Base-by-base conservation (phyloP, 2,888 invertebrate genomes). In the Hirudinaria manillensis region DNA sequence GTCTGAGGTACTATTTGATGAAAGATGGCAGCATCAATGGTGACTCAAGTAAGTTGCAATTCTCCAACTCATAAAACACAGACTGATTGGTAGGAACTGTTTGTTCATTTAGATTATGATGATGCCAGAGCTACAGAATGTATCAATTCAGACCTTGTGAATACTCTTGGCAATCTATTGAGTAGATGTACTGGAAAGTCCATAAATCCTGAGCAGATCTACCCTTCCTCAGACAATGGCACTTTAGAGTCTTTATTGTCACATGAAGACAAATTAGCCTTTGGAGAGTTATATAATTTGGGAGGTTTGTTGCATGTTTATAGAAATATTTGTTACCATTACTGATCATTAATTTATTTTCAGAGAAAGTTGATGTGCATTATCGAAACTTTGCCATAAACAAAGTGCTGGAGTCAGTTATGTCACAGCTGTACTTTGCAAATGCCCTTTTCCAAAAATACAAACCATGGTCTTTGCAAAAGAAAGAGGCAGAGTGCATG, bases 161-260 rank as follows among this genome's bases (percentile, higher is more conserved):
- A 96, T 85, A 93, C 92, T 0, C 85, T 96, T 27, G 97, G 96
- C 34, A 98, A 98, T 88, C 88, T 98, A 73, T 87, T 93, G 77
- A 91, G 89, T 75, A 89, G 97, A 27, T 92, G 91, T 82, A 90
- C 91, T 79, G 91, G 92, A 27, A 87, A 87, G 77, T 87, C 90
- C 4, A 87, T 97, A 74, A 97, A 97, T 89, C 91, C 91, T n/a
- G 85, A 87, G 16, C 90, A 89, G 82, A 88, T 89, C 82, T 90
- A 91, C 85, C 93, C 94, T 0, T 80, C 87, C 53, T 82, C 88
- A 53, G 68, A 80, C 61, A 34, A 76, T 6, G 77, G 78, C 0
- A 76, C 78, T 13, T 79, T 82, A 70, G 45, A 78, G 29, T 66
- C 76, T 16, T 78, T 80, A 82, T 81, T 81, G 72, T 85, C 86